Evolutionary conservation across 2,888 invertebrate species (phyloP).

Genomic region (Rhagonycha fulva): DNA sequence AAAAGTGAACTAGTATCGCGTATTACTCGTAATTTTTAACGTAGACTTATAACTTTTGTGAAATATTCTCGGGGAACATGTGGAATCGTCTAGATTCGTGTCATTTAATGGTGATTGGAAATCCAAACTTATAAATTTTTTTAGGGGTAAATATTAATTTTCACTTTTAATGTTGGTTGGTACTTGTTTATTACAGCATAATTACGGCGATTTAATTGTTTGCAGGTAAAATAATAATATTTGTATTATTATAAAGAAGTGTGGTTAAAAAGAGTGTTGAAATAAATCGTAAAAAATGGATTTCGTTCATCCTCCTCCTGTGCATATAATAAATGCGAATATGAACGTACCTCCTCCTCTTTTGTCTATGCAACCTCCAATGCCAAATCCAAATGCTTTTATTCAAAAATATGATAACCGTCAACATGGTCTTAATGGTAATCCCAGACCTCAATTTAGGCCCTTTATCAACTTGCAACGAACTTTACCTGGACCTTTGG

Average conservation of each 20-base stretch:
- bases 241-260: background rate
- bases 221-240: background rate
- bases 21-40: background rate
- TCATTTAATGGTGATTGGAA: background rate
- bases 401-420: slow-evolving; percentile 30
- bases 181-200: background rate
- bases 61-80: background rate
- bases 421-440: slow-evolving; percentile 22
- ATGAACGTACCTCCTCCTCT: slow-evolving; percentile 43
- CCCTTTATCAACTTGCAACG: slow-evolving; percentile 53
- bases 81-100: background rate
- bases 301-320: slow-evolving; percentile 55
- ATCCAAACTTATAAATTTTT: background rate
- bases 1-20: background rate
- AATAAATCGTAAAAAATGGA: slow-evolving; percentile 43
- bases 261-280: background rate
- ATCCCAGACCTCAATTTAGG: slow-evolving; percentile 47
- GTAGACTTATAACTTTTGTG: background rate
- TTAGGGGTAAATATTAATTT: background rate
- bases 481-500: slow-evolving; percentile 56
- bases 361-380: slow-evolving; percentile 30
- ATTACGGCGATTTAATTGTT: background rate
- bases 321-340: slow-evolving; percentile 48
- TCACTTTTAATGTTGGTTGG: background rate
- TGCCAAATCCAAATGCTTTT: slow-evolving; percentile 7